Evolutionary conservation across 2,113 vertebrate species (phyloP), one percentile per base, ranked within the genome.

Genomic region (Pseudonaja textilis): DNA sequence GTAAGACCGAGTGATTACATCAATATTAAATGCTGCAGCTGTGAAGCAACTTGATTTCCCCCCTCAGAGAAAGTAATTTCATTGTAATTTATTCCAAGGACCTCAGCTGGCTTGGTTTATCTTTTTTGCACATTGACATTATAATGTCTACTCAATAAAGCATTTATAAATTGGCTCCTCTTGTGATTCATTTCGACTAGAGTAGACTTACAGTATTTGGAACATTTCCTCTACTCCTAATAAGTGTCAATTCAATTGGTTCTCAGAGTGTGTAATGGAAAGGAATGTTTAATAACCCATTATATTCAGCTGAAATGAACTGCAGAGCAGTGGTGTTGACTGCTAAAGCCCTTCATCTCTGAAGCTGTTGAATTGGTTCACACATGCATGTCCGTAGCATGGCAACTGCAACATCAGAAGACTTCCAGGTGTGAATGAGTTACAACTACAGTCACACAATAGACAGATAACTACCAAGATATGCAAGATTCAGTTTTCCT

Each of bases 81-180:
- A 90, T 26, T 14, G 39, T 94, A 57, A 88, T 2, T 93, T 95
- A 91, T 81, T 91, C 56, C 92, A 59, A 50, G 94, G 90, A 92
- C 55, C n/a, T 55, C 56, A 91, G 56, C 88, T 93, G 86, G 6
- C 86, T 93, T 5, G 2, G 6, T 89, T 94, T 90, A 85, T n/a
- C 47, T 85, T 90, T 89, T 94, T 47, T 59, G 90, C 57, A 42
- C 89, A 88, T 86, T 93, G 57, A 59, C 90, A 93, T 39, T 29
- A 90, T 59, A 42, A 90, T 55, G 45, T 1, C 18, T 94, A 54
- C 90, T 85, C 26, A n/a, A 52, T 29, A 93, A 81, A 45, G 81
- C 7, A 94, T 64, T 81, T 89, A 93, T 93, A 95, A 86, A 89
- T 93, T 90, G 91, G 12, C 20, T 93, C 57, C 50, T 93, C 90